Conservation (phyloP, 2,113 vertebrate genomes). For the Nannobrachium achirus region DNA sequence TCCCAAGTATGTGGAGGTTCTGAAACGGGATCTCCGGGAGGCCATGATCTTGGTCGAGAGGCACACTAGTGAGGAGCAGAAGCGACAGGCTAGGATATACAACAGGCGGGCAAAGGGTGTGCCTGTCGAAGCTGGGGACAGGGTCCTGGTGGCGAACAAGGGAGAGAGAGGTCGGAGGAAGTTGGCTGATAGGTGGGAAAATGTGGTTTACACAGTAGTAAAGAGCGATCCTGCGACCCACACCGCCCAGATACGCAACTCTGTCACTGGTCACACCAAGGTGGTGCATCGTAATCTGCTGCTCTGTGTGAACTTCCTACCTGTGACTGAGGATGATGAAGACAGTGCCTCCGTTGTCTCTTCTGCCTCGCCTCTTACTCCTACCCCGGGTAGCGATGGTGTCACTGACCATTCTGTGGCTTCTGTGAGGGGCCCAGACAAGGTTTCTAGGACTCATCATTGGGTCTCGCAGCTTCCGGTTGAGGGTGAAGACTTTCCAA, state of each 20-base stretch:
- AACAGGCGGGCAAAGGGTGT: too few relatives aligned
- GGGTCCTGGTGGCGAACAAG: too few relatives aligned
- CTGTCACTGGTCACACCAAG: background rate
- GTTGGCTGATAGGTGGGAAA: too few relatives aligned
- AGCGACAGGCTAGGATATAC: too few relatives aligned
- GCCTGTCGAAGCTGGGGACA: too few relatives aligned
- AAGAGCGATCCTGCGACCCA: conserved; percentile 1
- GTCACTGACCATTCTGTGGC: background rate
- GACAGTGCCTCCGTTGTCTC: background rate
- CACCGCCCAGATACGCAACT: background rate
- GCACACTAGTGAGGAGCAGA: background rate
- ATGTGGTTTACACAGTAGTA: conserved; percentile 2
- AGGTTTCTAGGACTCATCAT: too few relatives aligned
- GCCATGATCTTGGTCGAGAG: background rate
- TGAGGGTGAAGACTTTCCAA: background rate
- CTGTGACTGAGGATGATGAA: background rate
- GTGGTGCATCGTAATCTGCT: conserved; percentile 16
- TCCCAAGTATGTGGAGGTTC: too few relatives aligned
- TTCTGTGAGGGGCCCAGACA: background rate
- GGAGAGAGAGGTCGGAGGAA: too few relatives aligned
- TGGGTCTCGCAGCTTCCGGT: background rate
- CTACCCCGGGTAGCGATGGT: too few relatives aligned
- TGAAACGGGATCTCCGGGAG: conserved; percentile 7
- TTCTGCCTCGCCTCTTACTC: background rate
- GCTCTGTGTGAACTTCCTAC: conserved; percentile 16